Evolutionary conservation across 2,797 vertebrate species (phyloP).

Genomic region (Peromyscus attwateri): DNA sequence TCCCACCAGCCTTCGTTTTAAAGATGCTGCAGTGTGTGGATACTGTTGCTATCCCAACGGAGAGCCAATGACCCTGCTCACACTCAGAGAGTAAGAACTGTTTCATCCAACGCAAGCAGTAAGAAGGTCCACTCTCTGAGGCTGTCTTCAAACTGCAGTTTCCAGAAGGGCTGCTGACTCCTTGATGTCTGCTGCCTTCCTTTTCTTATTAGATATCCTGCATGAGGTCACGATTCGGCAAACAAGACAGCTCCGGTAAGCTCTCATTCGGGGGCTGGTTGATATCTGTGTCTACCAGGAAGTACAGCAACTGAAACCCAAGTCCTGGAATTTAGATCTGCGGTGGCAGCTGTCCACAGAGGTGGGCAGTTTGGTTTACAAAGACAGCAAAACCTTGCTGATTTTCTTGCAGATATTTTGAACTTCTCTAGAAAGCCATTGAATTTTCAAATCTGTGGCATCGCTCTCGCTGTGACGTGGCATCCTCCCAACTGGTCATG

Average conservation of each 20-base stretch:
- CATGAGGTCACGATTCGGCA: constrained; percentile 42
- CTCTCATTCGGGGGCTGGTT: constrained; percentile 40
- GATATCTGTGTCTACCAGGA: constrained; percentile 62
- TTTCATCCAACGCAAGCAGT: neutral
- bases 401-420: constrained; percentile 2
- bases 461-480: neutral
- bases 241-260: constrained; percentile 15
- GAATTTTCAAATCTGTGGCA: neutral
- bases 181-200: constrained; percentile 4
- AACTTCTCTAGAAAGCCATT: neutral
- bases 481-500: neutral
- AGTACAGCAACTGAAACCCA: constrained; percentile 47
- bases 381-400: neutral
- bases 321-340: constrained; percentile 42
- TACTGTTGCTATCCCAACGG: neutral
- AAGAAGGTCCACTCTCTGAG: neutral
- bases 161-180: constrained; percentile 27
- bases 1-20: constrained; percentile 43
- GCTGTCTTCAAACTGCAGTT: constrained; percentile 52
- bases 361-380: neutral
- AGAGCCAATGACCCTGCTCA: neutral
- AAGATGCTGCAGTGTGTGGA: neutral
- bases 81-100: neutral
- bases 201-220: constrained; percentile 55
- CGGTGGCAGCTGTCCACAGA: neutral